Base-by-base conservation (phyloP, 2,113 vertebrate genomes). In the Garra rufa region DNA sequence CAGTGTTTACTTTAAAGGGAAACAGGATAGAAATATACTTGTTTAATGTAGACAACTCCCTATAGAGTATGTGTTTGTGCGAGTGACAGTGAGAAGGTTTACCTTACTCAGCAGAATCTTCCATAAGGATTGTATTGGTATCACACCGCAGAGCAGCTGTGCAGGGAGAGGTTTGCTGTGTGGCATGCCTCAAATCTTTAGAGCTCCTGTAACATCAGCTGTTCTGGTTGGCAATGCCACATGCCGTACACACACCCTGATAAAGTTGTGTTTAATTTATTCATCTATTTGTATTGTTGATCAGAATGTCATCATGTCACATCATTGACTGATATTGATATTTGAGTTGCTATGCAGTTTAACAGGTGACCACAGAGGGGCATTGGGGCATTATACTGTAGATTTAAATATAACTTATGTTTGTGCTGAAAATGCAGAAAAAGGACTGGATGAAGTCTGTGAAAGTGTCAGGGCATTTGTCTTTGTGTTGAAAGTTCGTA, bases 321-420 rank as follows among this genome's bases (percentile, higher is more conserved):
- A 41, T 21, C 9, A 41, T 21, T 9, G 8, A 67, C 34, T 13
- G 11, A 46, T 44, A 26, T 15, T 46, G n/a, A n/a, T n/a, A n/a
- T n/a, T n/a, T n/a, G n/a, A n/a, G n/a, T n/a, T n/a, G n/a, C 7
- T 15, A 6, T 26, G 57, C 1, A 87, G 30, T 61, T 67, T n/a
- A n/a, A 38, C 77, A 8, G 15, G 3, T 70, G 24, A 15, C 93
- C 94, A 93, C 94, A 87, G 75, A 91, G 89, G 89, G 93, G 92
- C 91, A 91, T 87, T 92, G 88, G 76, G 67, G 77, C 71, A 82
- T 21, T 52, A 17, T 69, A 46, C n/a, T 41, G 34, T 13, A 73
- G 44, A 50, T 46, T 70, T 0, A 24, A 15, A 43, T 73, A 73
- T 26, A 26, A 26, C 41, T 46, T 73, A 17, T 34, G 63, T 34